Evolutionary conservation across 1,140 invertebrate genomes (phyloP).

Genomic region (Scaptomyza pallida): DNA sequence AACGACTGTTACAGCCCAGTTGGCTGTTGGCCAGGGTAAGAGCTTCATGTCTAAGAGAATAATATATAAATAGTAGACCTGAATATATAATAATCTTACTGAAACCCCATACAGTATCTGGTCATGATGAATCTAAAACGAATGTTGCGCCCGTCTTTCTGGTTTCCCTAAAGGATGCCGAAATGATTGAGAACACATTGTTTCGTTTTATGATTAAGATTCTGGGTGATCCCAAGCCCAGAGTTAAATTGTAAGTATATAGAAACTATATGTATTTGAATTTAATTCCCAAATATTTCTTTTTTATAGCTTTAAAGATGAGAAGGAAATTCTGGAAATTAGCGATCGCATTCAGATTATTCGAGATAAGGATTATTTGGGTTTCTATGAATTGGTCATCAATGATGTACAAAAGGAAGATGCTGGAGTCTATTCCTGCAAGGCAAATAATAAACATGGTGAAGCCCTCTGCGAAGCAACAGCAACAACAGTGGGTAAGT

Average conservation of each 20-base stretch:
- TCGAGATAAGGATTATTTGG: constrained; percentile 90
- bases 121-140: constrained; percentile 88
- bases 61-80: no score
- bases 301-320: constrained; percentile 92
- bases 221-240: constrained; percentile 93
- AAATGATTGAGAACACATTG: constrained; percentile 93
- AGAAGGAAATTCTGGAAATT: constrained; percentile 87
- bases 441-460: constrained; percentile 93
- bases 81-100: no score
- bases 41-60: no score
- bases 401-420: constrained; percentile 91
- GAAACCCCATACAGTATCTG: constrained; percentile 56
- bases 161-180: constrained; percentile 93
- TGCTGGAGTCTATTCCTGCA: constrained; percentile 94
- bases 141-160: constrained; percentile 91
- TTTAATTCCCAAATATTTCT: constrained; percentile 1
- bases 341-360: constrained; percentile 90
- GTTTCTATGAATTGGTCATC: constrained; percentile 96
- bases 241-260: constrained; percentile 92
- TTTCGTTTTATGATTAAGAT: constrained; percentile 95
- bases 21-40: constrained; percentile 91
- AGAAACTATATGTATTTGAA: neutral
- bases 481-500: constrained; percentile 91
- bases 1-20: constrained; percentile 92
- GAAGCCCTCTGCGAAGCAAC: constrained; percentile 90